Percentiles rank a stretch among this genome's conserved stretches.
Evolutionary conservation across 2,797 vertebrate species (phyloP).

Genomic region (Miichthys miiuy): DNA sequence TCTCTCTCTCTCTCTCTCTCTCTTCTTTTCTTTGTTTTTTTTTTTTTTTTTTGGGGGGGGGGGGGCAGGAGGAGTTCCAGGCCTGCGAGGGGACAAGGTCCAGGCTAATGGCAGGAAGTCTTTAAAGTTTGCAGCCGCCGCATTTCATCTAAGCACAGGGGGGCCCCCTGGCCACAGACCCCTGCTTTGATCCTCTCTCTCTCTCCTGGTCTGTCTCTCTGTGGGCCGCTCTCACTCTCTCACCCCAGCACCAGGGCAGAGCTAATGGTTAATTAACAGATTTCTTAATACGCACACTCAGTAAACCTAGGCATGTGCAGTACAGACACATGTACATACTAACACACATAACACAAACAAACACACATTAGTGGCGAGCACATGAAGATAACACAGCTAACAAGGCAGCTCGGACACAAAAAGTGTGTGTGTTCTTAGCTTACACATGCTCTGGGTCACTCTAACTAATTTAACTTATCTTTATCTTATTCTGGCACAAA

Average conservation of each 20-base stretch:
- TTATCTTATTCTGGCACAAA: constrained; percentile 51
- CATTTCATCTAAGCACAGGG: constrained; percentile 96
- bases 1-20: constrained; percentile 6
- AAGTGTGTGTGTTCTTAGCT: background rate
- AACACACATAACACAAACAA: constrained; percentile 2
- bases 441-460: constrained; percentile 26
- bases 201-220: constrained; percentile 36
- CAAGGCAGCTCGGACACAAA: constrained; percentile 16
- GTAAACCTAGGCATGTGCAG: constrained; percentile 13
- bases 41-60: constrained; percentile 78
- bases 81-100: constrained; percentile 93
- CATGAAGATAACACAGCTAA: constrained; percentile 16
- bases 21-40: constrained; percentile 24
- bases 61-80: constrained; percentile 87
- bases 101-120: constrained; percentile 99
- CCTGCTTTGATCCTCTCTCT: constrained; percentile 92
- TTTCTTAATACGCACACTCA: constrained; percentile 90
- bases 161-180: constrained; percentile 92
- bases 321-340: constrained; percentile 1
- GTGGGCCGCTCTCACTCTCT: constrained; percentile 42
- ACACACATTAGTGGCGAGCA: background rate
- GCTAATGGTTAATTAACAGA: constrained; percentile 96
- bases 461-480: constrained; percentile 45
- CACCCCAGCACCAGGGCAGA: constrained; percentile 85
- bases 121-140: constrained; percentile 95